phyloP scores from a whole-genome alignment of 2,888 invertebrate genomes.

The Eupithecia pulchellata region DNA sequence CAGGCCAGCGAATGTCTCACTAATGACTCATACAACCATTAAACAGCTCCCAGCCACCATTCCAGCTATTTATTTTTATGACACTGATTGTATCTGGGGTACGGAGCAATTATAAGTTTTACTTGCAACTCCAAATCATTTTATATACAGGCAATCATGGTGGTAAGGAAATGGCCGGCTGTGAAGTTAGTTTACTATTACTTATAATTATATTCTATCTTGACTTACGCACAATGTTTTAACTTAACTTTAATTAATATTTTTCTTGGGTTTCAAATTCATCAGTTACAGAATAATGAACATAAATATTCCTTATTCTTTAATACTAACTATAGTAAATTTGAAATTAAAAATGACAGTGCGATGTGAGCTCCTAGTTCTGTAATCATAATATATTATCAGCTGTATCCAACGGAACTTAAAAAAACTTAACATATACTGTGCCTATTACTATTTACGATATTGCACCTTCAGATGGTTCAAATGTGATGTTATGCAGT shows the following conservation, averaged over 20 bases:
- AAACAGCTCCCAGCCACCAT: constrained; percentile 23
- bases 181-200: not conserved
- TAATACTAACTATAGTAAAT: no score
- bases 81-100: constrained; percentile 43
- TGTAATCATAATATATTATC: no score
- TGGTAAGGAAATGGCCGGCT: not conserved
- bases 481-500: no score
- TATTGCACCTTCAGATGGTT: no score
- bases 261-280: no score
- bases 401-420: no score
- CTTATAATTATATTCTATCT: not conserved
- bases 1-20: constrained; percentile 18
- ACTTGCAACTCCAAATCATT: constrained; percentile 26
- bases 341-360: no score
- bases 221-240: not conserved
- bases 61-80: constrained; percentile 32
- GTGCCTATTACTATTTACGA: no score
- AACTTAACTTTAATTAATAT: not conserved
- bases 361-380: no score
- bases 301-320: no score
- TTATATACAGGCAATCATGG: constrained; percentile 6
- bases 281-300: no score
- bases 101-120: constrained; percentile 38
- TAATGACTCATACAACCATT: constrained; percentile 32
- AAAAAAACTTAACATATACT: no score